Conservation (phyloP, 2,888 invertebrate genomes). For the Tetragonula carbonaria region DNA sequence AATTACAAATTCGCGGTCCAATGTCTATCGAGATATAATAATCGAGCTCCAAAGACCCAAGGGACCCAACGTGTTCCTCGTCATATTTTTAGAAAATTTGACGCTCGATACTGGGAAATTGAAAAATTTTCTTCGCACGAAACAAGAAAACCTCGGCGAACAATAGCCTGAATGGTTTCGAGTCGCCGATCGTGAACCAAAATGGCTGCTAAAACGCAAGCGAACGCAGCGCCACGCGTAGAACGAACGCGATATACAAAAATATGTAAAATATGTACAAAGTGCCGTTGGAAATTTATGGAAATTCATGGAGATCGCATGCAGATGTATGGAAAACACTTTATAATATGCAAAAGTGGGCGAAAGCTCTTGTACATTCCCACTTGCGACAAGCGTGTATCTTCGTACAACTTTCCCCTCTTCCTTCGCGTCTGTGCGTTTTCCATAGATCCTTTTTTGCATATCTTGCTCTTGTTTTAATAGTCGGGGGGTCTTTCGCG, state of each 20-base stretch:
- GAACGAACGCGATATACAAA: background rate
- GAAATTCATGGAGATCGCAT: background rate
- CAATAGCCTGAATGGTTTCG: no score
- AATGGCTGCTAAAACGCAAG: background rate
- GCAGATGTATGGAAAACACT: slow-evolving; percentile 12
- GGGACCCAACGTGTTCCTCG: no score
- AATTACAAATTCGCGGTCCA: no score
- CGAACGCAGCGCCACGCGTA: background rate
- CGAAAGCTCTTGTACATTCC: background rate
- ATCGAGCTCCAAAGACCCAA: no score
- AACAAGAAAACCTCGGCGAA: no score
- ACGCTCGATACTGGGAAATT: no score
- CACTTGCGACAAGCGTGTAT: slow-evolving; percentile 9
- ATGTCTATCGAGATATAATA: no score
- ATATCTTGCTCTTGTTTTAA: background rate
- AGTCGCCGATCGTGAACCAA: background rate
- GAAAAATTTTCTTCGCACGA: no score
- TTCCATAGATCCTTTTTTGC: background rate
- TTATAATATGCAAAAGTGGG: slow-evolving; percentile 10
- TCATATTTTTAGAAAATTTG: no score
- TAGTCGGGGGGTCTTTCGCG: no score
- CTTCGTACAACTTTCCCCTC: background rate
- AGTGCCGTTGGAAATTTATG: background rate
- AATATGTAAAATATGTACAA: background rate
- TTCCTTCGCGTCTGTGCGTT: background rate